phyloP scores from a whole-genome alignment of 2,113 vertebrate genomes.

The Epinephelus cyanopodus region DNA sequence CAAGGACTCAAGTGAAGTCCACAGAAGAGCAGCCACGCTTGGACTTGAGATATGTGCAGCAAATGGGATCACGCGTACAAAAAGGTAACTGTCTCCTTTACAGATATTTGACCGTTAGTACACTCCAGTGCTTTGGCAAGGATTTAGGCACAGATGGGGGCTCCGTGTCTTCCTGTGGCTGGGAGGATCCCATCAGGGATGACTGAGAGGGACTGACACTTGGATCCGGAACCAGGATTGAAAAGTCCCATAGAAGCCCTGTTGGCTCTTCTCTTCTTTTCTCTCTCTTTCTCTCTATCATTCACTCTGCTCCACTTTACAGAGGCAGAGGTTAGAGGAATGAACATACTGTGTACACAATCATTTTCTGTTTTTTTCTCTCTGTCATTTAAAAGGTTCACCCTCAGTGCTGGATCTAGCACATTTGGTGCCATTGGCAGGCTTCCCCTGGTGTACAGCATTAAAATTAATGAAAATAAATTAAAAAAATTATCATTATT shows the following conservation, averaged over 20 bases:
- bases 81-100: slow-evolving; percentile 61
- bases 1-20: slow-evolving; percentile 8
- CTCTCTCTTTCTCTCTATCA: background rate
- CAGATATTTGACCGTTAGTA: slow-evolving; percentile 52
- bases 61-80: slow-evolving; percentile 38
- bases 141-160: slow-evolving; percentile 72
- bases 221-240: slow-evolving; percentile 50
- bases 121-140: slow-evolving; percentile 62
- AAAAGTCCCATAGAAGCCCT: slow-evolving; percentile 41
- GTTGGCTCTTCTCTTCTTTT: slow-evolving; percentile 27
- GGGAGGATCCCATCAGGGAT: slow-evolving; percentile 61
- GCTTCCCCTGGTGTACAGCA: too few species aligned
- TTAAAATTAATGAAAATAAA: too few species aligned
- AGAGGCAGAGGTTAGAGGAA: background rate
- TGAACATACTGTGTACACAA: background rate
- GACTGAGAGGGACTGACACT: slow-evolving; percentile 54
- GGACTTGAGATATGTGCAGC: slow-evolving; percentile 16
- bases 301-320: background rate
- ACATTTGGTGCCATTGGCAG: too few species aligned
- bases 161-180: slow-evolving; percentile 65
- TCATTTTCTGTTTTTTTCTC: background rate
- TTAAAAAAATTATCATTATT: too few species aligned
- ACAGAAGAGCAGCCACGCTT: slow-evolving; percentile 18
- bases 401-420: too few species aligned
- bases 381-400: background rate